Base-by-base conservation (phyloP, 2,888 invertebrate genomes). In the Callosobruchus maculatus region DNA sequence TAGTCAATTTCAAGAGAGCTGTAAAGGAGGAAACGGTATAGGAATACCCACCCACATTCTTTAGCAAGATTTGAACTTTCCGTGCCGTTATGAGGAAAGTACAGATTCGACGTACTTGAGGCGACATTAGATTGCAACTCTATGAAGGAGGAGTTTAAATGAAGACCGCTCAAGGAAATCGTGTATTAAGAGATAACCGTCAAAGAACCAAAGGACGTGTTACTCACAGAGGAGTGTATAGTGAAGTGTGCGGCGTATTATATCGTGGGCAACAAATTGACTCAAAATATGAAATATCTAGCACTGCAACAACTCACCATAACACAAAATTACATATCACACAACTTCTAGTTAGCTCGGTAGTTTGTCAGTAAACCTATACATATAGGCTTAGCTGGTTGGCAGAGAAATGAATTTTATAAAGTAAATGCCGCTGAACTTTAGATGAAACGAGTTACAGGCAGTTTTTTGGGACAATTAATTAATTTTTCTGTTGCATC, bases 321-420 rank as follows among this genome's bases (percentile, higher is more conserved):
- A 71, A 73, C 71, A 71, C 71, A 68, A 71, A 73, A 31, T 77
- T 79, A 79, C 78, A 79, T 78, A 78, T 49, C 49, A 49, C 49
- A 49, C 26, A 26, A 2, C 2, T 2, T 26, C 7, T 49, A 49
- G 49, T 13, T 49, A 49, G 49, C 13, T 49, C 49, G 5, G 49
- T 49, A 49, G 49, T 49, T 49, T 49, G 4, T 49, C 49, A 49
- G 13, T 18, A 18, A 49, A 13, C 7, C 18, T 49, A 49, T 49
- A 49, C 13, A 1, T 49, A 49, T 49, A 49, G 4, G 3, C 7
- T 1, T 13, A 0, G 49, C 13, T 49, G 74, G 73, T 76, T 74
- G 69, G 70, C 21, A 77, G 76, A 74, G 74, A 78, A 73, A 74
- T 71, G 71, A 73, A 73, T 73, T 67, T 70, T 1, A 5, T 49